Evolutionary conservation across 2,888 invertebrate species (phyloP), one percentile per base, ranked within the genome.

Genomic region (Julus scanicus): DNA sequence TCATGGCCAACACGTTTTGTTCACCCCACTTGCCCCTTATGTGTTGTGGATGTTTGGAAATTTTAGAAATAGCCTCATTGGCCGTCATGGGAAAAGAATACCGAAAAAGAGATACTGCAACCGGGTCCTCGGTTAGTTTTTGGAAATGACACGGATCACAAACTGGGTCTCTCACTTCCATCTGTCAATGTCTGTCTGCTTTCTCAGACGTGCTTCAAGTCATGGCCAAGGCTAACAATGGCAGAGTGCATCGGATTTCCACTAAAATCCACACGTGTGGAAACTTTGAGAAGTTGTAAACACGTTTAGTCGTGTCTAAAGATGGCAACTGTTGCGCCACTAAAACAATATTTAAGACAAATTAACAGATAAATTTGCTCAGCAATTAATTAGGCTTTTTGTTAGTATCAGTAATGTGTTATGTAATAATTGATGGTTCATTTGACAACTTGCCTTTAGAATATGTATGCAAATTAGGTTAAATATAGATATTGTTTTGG

Each of bases 1-100:
- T 84, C 84, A 84, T n/a, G 84, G 84, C 84, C 84, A 84, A 84
- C 84, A 84, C 71, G 71, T 71, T 71, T 20, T 13, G 40, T 13
- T 84, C 84, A n/a, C 84, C 84, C 84, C 20, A 20, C 20, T 84
- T 39, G 44, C 48, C 48, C n/a, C 84, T 44, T n/a, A 40, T 39
- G 84, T 9, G 11, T 84, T 11, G 20, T 84, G 84, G 84, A 84
- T 48, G 84, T 84, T 84, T 84, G 48, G 48, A 84, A 84, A 40
- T 84, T 17, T 15, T 84, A 39, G 48, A 48, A 84, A 84, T 84
- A 40, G 40, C 44, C 44, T 44, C 44, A 44, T 44, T 44, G 44
- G 44, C 40, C 44, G 84, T 84, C 84, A 48, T 84, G 84, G 84
- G 84, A 84, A 84, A 84, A 40, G 40, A 20, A 48, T 63, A 9